phyloP scores from a whole-genome alignment of 1,140 invertebrate genomes.

The Acromyrmex heyeri region DNA sequence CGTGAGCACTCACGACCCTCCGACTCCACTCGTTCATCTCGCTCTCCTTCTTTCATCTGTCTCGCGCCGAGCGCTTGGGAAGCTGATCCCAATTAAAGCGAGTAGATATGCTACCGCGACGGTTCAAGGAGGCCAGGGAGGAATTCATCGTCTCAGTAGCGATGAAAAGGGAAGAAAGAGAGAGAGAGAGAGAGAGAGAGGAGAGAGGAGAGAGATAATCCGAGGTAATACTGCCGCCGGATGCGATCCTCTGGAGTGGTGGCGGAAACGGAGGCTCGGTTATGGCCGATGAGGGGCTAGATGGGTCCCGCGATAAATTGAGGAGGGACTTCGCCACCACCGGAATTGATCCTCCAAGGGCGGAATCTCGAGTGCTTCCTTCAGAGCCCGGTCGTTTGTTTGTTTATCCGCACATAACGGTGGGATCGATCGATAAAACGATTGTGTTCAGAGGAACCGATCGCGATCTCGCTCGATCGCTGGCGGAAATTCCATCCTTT shows the following conservation, averaged over 20 bases:
- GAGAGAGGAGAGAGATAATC: conserved; percentile 23
- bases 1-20: conserved; percentile 39
- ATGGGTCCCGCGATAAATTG: conserved; percentile 61
- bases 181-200: neutral
- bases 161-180: neutral
- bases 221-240: conserved; percentile 41
- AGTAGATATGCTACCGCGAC: conserved; percentile 77
- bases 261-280: conserved; percentile 52
- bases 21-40: conserved; percentile 46
- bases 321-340: conserved; percentile 38
- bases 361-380: conserved; percentile 60
- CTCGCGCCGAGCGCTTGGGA: conserved; percentile 76
- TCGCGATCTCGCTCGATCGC: conserved; percentile 30
- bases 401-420: conserved; percentile 28
- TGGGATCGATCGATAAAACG: conserved; percentile 39
- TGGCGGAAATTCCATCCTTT: neutral
- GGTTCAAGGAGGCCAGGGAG: conserved; percentile 17
- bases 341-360: conserved; percentile 56
- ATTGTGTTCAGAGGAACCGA: conserved; percentile 1
- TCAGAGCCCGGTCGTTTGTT: conserved; percentile 42
- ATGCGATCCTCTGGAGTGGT: conserved; percentile 41
- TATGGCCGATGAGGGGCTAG: conserved; percentile 50
- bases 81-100: conserved; percentile 79
- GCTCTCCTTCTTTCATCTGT: conserved; percentile 76
- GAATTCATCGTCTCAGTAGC: conserved; percentile 45